Base-by-base conservation (phyloP, 2,797 vertebrate genomes). In the Chelonia mydas region DNA sequence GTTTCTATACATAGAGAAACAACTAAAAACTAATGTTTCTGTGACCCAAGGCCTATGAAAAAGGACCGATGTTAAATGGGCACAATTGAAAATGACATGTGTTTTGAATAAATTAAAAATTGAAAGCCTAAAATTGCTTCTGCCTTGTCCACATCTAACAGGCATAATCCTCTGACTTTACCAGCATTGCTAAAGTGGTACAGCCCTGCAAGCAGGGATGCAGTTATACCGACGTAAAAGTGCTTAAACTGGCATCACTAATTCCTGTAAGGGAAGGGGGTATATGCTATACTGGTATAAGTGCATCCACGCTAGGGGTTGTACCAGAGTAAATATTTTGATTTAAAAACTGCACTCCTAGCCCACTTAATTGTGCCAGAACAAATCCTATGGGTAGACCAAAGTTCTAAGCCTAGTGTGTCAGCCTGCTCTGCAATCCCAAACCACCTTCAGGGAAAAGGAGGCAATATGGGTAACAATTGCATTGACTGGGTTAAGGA, bases 401-500 rank as follows among this genome's bases (percentile, higher is more conserved):
- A 2, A 5, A 55, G 94, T 87, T 89, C 74, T 81, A 84, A 92
- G 47, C 5, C 37, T 90, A 95, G 81, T 6, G 16, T 27, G 93
- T 86, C 31, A 68, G 86, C 87, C 95, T 87, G 37, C 12, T 33
- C 33, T 2, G 5, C 50, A 81, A 95, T 89, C 89, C 91, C 84
- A 74, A 10, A 81, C 82, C 53, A 90, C 84, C 92, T 95, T 31
- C 17, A 92, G 76, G 91, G 93, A 94, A 90, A 94, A 96, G 93
- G 93, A 97, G 95, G 95, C 94, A 97, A 89, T 85, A 89, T 74
- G 13, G 91, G 81, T 95, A 95, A 90, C 95, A 92, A 90, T 95
- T 98, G 93, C 82, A 91, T 94, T 88, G 65, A 92, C 97, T 85
- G 95, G 80, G 80, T 92, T 74, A 61, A 41, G 82, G 81, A 90